A percentile compares a stretch with the other conserved stretches of the same genome.
phyloP scores from a whole-genome alignment of 2,888 invertebrate genomes.

The Xylota segnis region DNA sequence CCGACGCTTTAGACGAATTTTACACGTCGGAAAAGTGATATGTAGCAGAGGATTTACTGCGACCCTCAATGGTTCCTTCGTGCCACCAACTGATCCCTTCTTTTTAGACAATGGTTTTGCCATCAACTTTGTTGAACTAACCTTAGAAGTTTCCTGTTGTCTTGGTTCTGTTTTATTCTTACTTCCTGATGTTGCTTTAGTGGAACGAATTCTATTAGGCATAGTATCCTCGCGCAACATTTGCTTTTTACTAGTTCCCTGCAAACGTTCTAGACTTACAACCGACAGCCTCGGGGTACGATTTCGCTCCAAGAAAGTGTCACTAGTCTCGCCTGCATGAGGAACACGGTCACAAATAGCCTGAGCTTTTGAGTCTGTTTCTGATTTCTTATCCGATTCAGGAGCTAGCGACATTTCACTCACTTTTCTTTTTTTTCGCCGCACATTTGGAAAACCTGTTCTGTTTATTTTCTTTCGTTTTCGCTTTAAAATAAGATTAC shows the following conservation, averaged over 20 bases:
- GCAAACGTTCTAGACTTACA: constrained; percentile 87
- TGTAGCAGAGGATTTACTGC: constrained; percentile 47
- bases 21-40: constrained; percentile 64
- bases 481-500: constrained; percentile 84
- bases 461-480: constrained; percentile 92
- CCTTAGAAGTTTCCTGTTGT: not conserved
- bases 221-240: constrained; percentile 23
- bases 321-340: constrained; percentile 88
- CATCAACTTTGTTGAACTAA: not conserved
- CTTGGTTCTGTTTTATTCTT: constrained; percentile 28
- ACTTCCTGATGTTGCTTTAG: not conserved
- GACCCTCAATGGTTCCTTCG: constrained; percentile 24
- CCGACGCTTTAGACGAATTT: constrained; percentile 65
- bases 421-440: constrained; percentile 91
- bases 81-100: constrained; percentile 1
- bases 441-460: constrained; percentile 94
- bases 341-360: constrained; percentile 88
- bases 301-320: constrained; percentile 87
- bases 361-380: constrained; percentile 59
- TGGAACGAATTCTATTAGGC: constrained; percentile 45
- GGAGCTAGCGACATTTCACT: constrained; percentile 65
- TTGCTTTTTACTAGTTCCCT: constrained; percentile 81
- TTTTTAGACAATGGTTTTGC: constrained; percentile 60
- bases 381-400: constrained; percentile 39
- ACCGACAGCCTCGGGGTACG: constrained; percentile 86